A percentile compares a stretch with the other conserved stretches of the same genome.
Conservation (phyloP, 2,797 vertebrate genomes). For the Melanotaenia parkinsoni region DNA sequence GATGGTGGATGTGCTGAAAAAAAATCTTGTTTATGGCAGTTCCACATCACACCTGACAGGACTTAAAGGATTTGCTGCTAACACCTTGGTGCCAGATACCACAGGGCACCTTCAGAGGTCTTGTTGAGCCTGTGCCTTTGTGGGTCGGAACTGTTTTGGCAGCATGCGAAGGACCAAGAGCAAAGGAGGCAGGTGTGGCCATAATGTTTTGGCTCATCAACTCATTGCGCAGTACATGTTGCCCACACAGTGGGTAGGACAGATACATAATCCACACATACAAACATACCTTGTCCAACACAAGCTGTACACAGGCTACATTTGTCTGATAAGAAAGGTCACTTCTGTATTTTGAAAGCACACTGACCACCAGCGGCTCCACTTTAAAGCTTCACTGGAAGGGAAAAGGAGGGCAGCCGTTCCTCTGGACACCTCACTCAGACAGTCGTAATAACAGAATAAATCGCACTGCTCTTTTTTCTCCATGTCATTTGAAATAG, state of each 20-base stretch:
- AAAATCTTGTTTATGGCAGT: slow-evolving; percentile 10
- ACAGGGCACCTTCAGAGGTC: slow-evolving; percentile 18
- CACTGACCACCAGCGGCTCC: slow-evolving; percentile 44
- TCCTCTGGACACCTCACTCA: slow-evolving; percentile 59
- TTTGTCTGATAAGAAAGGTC: slow-evolving; percentile 74
- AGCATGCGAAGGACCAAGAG: slow-evolving; percentile 17
- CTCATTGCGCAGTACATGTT: slow-evolving; percentile 17
- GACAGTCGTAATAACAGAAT: slow-evolving; percentile 69
- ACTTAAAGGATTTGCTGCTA: slow-evolving; percentile 43
- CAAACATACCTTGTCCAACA: slow-evolving; percentile 36
- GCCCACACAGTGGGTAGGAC: slow-evolving; percentile 31
- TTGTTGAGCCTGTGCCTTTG: slow-evolving; percentile 11
- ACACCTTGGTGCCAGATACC: slow-evolving; percentile 25
- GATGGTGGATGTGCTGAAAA: slow-evolving; percentile 7
- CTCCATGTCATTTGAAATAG: slow-evolving; percentile 69
- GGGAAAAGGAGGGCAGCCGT: slow-evolving; percentile 57
- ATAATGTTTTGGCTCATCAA: slow-evolving; percentile 21
- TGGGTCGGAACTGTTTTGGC: slow-evolving; percentile 16
- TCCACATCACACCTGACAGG: slow-evolving; percentile 18
- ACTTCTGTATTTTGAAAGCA: slow-evolving; percentile 67
- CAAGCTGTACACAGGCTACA: slow-evolving; percentile 46
- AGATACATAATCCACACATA: slow-evolving; percentile 42
- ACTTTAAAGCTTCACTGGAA: slow-evolving; percentile 55
- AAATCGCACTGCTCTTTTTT: slow-evolving; percentile 67
- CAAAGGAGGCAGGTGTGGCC: slow-evolving; percentile 19